phyloP scores from a whole-genome alignment of 2,888 invertebrate species.

The Chymomyza fuscimana region DNA sequence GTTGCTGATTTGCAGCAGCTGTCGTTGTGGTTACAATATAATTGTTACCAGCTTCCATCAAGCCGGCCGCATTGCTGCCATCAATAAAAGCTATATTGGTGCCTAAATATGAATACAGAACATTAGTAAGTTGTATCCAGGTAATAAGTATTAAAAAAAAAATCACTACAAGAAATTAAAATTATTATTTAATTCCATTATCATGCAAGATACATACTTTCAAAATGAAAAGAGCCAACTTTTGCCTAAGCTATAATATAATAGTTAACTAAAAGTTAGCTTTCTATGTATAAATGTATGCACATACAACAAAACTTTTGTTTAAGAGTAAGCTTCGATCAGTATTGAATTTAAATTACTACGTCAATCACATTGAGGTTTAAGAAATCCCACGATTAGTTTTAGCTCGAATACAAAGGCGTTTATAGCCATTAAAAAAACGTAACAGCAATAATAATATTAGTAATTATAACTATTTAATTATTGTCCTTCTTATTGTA shows the following conservation, averaged over 20 bases:
- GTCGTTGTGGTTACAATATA: conserved; percentile 78
- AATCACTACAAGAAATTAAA: not conserved
- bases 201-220: conserved; percentile 10
- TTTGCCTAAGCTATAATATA: conserved; percentile 1
- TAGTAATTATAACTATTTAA: too few species aligned
- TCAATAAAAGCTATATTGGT: conserved; percentile 76
- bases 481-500: too few species aligned
- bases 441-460: too few species aligned
- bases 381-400: too few species aligned
- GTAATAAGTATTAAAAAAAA: not conserved
- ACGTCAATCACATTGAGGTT: not conserved
- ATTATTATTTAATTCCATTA: not conserved
- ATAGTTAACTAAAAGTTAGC: not conserved
- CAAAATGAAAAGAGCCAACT: conserved; percentile 1
- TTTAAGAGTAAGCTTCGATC: not conserved
- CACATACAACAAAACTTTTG: not conserved
- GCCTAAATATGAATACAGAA: conserved; percentile 30
- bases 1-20: conserved; percentile 28
- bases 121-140: not conserved
- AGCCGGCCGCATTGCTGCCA: conserved; percentile 57
- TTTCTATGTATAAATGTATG: not conserved
- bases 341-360: not conserved
- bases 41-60: conserved; percentile 71
- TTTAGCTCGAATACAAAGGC: too few species aligned
- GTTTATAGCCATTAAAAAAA: too few species aligned